These are phyloP conservation scores for Coelopa pilipes DNA, from an alignment of 2,888 invertebrate genomes.

Conservation along the genomic window DNA sequence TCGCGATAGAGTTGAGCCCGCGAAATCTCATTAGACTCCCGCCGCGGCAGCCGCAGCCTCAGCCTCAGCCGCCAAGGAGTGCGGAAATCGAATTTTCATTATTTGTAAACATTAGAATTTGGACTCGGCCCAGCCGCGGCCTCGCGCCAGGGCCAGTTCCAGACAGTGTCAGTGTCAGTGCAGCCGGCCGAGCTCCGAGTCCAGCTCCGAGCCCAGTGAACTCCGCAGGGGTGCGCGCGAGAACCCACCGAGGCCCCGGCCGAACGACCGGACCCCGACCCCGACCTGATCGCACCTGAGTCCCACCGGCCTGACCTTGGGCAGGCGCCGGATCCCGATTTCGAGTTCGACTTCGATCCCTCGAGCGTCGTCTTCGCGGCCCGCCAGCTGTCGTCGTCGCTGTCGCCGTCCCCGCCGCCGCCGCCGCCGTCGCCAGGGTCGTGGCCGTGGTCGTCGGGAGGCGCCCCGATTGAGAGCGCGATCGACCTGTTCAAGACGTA, in stretches of 20 bases:
- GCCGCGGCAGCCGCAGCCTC: background rate
- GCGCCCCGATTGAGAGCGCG: conserved; percentile 59
- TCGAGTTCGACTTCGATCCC: too few relatives aligned
- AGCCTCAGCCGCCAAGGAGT: background rate
- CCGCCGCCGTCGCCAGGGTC: background rate
- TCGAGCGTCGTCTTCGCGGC: too few relatives aligned
- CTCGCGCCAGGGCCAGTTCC: too few relatives aligned
- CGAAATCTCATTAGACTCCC: conserved; percentile 43
- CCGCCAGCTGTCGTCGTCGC: too few relatives aligned
- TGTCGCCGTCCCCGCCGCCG: too few relatives aligned
- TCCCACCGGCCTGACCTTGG: background rate
- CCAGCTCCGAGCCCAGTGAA: background rate
- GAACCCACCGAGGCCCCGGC: too few relatives aligned
- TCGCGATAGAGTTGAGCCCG: conserved; percentile 44
- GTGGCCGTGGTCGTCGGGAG: background rate
- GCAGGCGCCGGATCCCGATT: background rate
- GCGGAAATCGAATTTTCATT: conserved; percentile 51
- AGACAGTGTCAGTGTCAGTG: too few relatives aligned
- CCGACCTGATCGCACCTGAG: too few relatives aligned
- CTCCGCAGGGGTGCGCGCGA: too few relatives aligned
- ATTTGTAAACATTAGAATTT: conserved; percentile 51
- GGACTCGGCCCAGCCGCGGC: conserved; percentile 31
- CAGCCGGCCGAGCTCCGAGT: too few relatives aligned
- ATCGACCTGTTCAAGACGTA: conserved; percentile 66
- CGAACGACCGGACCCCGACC: too few relatives aligned